Percentiles rank a stretch among this genome's conserved stretches.
phyloP scores from a whole-genome alignment of 2,888 invertebrate species.

The Augiades crinisus region DNA sequence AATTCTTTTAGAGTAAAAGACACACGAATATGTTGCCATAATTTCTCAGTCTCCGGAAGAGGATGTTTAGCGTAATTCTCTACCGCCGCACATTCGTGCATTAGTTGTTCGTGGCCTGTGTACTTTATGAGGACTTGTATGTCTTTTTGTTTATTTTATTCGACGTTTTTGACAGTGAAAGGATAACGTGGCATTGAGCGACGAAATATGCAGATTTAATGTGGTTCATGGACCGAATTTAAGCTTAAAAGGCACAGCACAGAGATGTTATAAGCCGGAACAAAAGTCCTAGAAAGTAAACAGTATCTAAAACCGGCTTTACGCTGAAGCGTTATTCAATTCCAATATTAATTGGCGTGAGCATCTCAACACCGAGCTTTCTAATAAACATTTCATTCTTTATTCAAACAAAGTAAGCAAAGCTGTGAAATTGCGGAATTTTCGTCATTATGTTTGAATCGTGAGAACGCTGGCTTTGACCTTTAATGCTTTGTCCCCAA shows the following conservation, averaged over 20 bases:
- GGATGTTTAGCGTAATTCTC: not conserved
- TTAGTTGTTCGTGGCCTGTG: not conserved
- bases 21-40: constrained; percentile 4
- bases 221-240: too few relatives aligned
- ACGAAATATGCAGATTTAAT: too few relatives aligned
- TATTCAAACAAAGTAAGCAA: constrained; percentile 1
- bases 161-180: too few relatives aligned
- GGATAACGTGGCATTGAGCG: too few relatives aligned
- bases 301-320: not conserved
- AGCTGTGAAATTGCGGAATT: constrained; percentile 5
- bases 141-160: too few relatives aligned
- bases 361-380: not conserved
- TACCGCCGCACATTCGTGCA: not conserved
- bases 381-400: not conserved
- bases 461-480: constrained; percentile 11
- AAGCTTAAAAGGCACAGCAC: too few relatives aligned
- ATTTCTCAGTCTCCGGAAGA: not conserved
- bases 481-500: constrained; percentile 4
- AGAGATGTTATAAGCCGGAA: too few relatives aligned
- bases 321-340: not conserved
- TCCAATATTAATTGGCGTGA: not conserved
- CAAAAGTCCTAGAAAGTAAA: too few relatives aligned
- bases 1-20: constrained; percentile 4
- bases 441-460: constrained; percentile 3
- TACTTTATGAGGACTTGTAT: too few relatives aligned